A percentile compares a stretch with the other conserved stretches of the same genome.
Evolutionary conservation across 2,888 invertebrate species (phyloP).

Genomic region (Nymphalis c-album): DNA sequence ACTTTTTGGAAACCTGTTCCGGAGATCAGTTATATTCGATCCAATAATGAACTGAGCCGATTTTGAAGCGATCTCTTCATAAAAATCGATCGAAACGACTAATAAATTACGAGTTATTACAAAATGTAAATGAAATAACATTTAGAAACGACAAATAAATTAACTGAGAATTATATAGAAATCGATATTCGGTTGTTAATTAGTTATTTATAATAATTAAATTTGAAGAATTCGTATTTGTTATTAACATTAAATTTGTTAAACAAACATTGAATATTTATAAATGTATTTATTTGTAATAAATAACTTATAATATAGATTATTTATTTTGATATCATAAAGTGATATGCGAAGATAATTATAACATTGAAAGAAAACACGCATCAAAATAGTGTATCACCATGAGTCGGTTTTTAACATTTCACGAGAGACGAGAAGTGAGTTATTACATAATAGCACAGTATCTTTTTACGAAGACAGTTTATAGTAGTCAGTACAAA

Average conservation of each 20-base stretch:
- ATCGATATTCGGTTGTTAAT: neutral
- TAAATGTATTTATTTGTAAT: neutral
- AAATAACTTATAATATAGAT: neutral
- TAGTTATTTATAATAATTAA: conserved; percentile 3
- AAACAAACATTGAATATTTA: neutral
- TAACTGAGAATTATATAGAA: neutral
- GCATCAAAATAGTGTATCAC: no score
- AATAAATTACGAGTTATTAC: conserved; percentile 22
- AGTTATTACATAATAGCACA: no score
- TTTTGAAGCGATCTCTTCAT: neutral
- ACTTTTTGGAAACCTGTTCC: neutral
- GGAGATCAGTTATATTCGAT: neutral
- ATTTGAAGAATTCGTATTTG: neutral
- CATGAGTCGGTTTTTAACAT: no score
- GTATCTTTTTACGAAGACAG: no score
- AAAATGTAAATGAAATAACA: conserved; percentile 2
- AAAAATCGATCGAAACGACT: conserved; percentile 8
- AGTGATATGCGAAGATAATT: no score
- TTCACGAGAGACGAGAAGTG: no score
- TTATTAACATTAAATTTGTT: neutral
- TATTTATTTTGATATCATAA: no score
- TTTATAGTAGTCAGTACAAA: no score
- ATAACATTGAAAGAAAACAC: no score
- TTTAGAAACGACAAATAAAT: neutral
- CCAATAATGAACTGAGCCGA: neutral